These are phyloP conservation scores for Cardinalis cardinalis DNA, from an alignment of 2,113 vertebrate genomes.

Conservation along the genomic window DNA sequence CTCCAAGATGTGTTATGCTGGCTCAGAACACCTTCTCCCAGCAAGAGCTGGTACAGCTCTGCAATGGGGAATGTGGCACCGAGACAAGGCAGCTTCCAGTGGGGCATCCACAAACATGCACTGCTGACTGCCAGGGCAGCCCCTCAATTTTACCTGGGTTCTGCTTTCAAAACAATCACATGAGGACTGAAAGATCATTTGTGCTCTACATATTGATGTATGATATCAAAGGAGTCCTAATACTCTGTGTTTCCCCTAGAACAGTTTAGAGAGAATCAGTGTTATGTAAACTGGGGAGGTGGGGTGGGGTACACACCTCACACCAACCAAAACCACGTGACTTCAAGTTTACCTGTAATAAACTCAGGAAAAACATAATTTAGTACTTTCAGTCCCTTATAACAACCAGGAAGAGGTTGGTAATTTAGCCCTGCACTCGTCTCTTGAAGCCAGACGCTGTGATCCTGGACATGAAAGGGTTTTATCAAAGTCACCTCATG, in stretches of 20 bases:
- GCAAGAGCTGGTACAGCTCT: not conserved
- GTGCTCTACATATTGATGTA: not conserved
- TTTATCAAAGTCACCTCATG: not conserved
- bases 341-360: not conserved
- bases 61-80: not conserved
- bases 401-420: not conserved
- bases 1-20: not conserved
- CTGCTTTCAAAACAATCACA: not conserved
- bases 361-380: not conserved
- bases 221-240: not conserved
- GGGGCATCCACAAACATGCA: accelerated
- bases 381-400: not conserved
- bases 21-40: not conserved
- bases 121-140: not conserved
- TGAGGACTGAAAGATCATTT: not conserved
- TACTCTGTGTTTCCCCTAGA: not conserved
- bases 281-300: not conserved
- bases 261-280: not conserved
- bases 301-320: not conserved
- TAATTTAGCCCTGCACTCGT: not conserved
- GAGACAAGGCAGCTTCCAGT: accelerated
- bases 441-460: not conserved
- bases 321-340: not conserved
- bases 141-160: not conserved
- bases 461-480: not conserved